A percentile compares a stretch with the other conserved stretches of the same genome.
These are phyloP conservation scores for Drosophila melanosoma DNA, from an alignment of 2,888 invertebrate genomes.

Conservation along the genomic window DNA sequence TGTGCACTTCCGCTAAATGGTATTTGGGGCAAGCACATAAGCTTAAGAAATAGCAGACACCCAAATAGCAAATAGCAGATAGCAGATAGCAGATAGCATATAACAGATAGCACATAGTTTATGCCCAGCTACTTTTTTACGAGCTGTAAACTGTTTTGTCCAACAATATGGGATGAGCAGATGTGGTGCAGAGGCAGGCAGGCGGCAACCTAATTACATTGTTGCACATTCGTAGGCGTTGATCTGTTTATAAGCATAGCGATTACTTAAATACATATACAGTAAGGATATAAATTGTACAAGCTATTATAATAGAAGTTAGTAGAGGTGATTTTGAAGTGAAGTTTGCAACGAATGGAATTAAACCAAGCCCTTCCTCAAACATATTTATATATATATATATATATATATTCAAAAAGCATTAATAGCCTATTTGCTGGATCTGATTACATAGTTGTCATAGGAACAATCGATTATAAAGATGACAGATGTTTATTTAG, in stretches of 20 bases:
- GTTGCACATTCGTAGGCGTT: conserved; percentile 33
- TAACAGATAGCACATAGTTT: background rate
- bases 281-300: background rate
- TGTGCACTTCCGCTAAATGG: conserved; percentile 76
- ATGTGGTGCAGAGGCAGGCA: background rate
- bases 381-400: background rate
- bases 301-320: background rate
- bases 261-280: background rate
- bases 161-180: conserved; percentile 30
- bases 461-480: too few relatives aligned
- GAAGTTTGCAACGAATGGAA: background rate
- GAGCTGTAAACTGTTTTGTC: conserved; percentile 51
- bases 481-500: background rate
- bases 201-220: conserved; percentile 26
- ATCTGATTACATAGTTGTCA: too few relatives aligned
- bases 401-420: too few relatives aligned
- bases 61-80: conserved; percentile 3
- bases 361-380: background rate
- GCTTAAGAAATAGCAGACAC: conserved; percentile 43
- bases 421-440: too few relatives aligned
- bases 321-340: background rate
- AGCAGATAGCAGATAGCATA: conserved; percentile 20
- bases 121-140: conserved; percentile 32
- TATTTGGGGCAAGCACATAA: conserved; percentile 76
- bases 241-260: conserved; percentile 40